A percentile compares a stretch with the other conserved stretches of the same genome.
Evolutionary conservation across 2,113 vertebrate species (phyloP).

Genomic region (Hippoglossus stenolepis): DNA sequence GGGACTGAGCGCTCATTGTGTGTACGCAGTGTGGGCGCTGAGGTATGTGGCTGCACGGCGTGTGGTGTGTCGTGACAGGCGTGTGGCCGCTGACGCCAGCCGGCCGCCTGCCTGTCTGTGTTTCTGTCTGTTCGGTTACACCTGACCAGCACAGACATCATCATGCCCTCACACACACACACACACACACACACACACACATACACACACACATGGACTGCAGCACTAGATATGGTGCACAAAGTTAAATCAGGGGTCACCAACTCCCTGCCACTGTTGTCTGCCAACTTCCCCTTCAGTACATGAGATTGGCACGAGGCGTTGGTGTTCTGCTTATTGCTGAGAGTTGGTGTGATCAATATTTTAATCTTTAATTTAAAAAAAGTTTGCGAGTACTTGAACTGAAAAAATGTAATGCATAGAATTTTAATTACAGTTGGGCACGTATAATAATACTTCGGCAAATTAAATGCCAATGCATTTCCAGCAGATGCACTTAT

Average conservation of each 20-base stretch:
- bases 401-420: background rate
- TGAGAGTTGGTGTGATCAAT: background rate
- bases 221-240: background rate
- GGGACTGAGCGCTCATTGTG: constrained; percentile 84
- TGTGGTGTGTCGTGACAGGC: constrained; percentile 82
- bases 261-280: background rate
- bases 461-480: background rate
- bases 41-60: constrained; percentile 80
- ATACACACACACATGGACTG: background rate
- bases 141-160: constrained; percentile 73
- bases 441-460: background rate
- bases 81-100: constrained; percentile 84
- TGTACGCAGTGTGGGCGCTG: constrained; percentile 77
- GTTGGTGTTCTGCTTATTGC: constrained; percentile 7
- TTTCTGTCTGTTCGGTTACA: constrained; percentile 75
- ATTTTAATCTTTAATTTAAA: background rate
- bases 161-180: constrained; percentile 2
- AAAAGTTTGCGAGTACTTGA: background rate
- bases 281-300: background rate
- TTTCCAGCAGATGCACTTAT: background rate
- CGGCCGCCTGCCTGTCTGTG: constrained; percentile 72
- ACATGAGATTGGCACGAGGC: background rate
- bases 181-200: background rate
- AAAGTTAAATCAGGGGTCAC: constrained; percentile 15
- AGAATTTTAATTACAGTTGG: background rate